phyloP scores from a whole-genome alignment of 2,797 vertebrate genomes.

The Tangara arthus region DNA sequence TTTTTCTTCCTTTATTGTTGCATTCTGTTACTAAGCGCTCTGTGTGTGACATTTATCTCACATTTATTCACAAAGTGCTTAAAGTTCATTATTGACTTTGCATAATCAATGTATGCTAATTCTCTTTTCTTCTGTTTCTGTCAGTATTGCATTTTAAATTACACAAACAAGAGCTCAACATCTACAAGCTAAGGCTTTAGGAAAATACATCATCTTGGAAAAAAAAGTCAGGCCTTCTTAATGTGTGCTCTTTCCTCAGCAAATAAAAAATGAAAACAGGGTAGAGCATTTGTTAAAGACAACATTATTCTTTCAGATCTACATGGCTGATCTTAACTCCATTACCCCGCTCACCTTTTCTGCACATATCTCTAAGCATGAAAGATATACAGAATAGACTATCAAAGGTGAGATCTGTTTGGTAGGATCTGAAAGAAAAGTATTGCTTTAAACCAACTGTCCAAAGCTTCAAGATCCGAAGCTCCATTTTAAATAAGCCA shows the following conservation, averaged over 20 bases:
- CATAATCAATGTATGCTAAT: not conserved
- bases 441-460: conserved; percentile 2
- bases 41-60: not conserved
- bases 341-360: not conserved
- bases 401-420: conserved; percentile 24
- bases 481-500: not conserved
- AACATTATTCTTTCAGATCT: conserved; percentile 34
- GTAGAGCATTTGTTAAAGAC: not conserved
- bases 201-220: not conserved
- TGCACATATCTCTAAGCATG: not conserved
- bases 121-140: not conserved
- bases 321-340: conserved; percentile 25
- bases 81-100: conserved; percentile 22
- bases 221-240: not conserved
- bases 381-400: not conserved
- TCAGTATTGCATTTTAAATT: conserved; percentile 11
- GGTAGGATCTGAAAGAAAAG: not conserved
- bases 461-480: not conserved
- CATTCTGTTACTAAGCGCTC: not conserved
- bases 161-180: not conserved
- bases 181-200: not conserved
- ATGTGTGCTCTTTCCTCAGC: not conserved
- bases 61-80: conserved; percentile 14
- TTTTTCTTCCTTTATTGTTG: not conserved
- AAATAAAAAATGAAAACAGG: not conserved